Evolutionary conservation across 2,797 vertebrate genomes (phyloP), one percentile per base, ranked within the genome.

Genomic region (Halcyon badia): DNA sequence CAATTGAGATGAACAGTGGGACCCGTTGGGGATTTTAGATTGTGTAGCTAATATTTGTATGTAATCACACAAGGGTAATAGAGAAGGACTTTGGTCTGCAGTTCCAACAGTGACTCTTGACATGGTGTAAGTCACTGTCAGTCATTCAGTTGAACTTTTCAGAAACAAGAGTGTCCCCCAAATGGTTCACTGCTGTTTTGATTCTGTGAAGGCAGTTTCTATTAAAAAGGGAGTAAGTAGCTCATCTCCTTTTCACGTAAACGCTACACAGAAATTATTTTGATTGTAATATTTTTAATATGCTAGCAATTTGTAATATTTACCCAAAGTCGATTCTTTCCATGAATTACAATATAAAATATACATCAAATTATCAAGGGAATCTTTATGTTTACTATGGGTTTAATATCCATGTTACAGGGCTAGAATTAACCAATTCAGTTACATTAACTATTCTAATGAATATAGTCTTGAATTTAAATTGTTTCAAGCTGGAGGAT

Each of bases 11-110:
- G 42, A 30, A 30, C 21, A 21, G 51, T 54, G 51, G 31, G 51
- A 69, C 4, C 13, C 5, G 0, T 1, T 61, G 21, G 7, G 2
- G 6, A 69, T 14, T 6, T 73, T 44, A 44, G 25, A 22, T 66
- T 48, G 4, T 41, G 14, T 25, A 69, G 14, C 3, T 72, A 7
- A 39, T 73, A 11, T n/a, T 79, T 58, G 7, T 18, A 14, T 25
- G 6, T 24, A 62, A n/a, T 33, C 46, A 69, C n/a, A 35, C 42
- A 25, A 35, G 15, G 5, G 4, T 71, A 18, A 18, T 14, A 52
- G 41, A 44, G 35, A 65, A 73, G 35, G 28, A 6, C 16, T 57
- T 80, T 48, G 1, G 0, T 56, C 28, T 83, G 26, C 41, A 25
- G 51, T 44, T 89, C 35, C 39, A 39, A 3, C 30, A 75, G 37